Conservation (phyloP, 2,113 vertebrate genomes). For the Cynopterus brachyotis region DNA sequence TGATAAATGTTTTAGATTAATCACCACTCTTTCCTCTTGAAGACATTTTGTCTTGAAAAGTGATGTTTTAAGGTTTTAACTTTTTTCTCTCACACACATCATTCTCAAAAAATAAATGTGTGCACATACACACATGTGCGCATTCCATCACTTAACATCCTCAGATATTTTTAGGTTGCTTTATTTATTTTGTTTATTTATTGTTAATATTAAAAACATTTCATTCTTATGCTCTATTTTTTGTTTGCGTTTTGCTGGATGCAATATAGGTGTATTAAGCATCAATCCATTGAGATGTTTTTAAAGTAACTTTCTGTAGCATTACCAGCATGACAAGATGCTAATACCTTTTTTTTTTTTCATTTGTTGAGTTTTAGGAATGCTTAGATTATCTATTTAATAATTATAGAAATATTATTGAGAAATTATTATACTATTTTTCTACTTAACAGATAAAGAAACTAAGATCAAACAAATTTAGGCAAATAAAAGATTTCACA, state of each 20-base stretch:
- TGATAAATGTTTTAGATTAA: not conserved
- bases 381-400: not conserved
- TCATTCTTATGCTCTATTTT: not conserved
- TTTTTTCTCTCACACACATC: not conserved
- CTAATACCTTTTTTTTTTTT: not conserved
- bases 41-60: conserved; percentile 28
- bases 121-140: not conserved
- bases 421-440: not conserved
- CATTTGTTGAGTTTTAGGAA: not conserved
- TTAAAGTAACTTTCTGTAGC: not conserved
- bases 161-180: not conserved
- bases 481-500: not conserved
- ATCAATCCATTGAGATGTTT: not conserved
- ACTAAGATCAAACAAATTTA: not conserved
- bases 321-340: not conserved
- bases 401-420: not conserved
- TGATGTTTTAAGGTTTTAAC: not conserved
- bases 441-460: not conserved
- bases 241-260: not conserved
- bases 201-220: not conserved
- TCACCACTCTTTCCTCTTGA: not conserved
- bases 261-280: not conserved
- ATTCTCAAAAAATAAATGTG: not conserved
- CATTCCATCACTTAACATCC: not conserved
- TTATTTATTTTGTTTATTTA: not conserved